A percentile compares a stretch with the other conserved stretches of the same genome.
These are phyloP conservation scores for Anticlea derivata DNA, from an alignment of 2,888 invertebrate species.

Conservation along the genomic window DNA sequence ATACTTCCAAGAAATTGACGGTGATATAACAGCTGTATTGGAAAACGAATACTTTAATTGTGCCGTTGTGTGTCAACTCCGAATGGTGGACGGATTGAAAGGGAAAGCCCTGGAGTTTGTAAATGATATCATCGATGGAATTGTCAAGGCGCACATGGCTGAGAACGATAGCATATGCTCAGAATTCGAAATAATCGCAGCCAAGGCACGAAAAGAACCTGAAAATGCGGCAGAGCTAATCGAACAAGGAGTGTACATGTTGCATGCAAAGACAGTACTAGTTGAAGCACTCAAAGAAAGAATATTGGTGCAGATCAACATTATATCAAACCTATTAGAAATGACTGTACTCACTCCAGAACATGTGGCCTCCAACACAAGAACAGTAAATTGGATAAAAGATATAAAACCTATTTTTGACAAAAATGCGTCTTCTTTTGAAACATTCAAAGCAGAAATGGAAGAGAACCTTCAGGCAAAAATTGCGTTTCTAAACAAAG, in stretches of 20 bases:
- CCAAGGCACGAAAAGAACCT: slow-evolving; percentile 88
- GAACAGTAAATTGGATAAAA: slow-evolving; percentile 92
- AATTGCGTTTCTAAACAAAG: slow-evolving; percentile 87
- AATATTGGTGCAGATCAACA: slow-evolving; percentile 86
- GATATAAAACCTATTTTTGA: slow-evolving; percentile 92
- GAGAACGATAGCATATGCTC: slow-evolving; percentile 88
- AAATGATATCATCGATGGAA: slow-evolving; percentile 84
- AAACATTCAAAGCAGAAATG: slow-evolving; percentile 91
- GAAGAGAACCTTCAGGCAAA: slow-evolving; percentile 90
- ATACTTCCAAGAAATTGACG: slow-evolving; percentile 84
- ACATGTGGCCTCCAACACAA: slow-evolving; percentile 91
- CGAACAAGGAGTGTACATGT: slow-evolving; percentile 91
- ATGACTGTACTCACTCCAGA: slow-evolving; percentile 88
- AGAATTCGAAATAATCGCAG: slow-evolving; percentile 88
- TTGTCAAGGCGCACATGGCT: slow-evolving; percentile 85
- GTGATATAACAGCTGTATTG: slow-evolving; percentile 85
- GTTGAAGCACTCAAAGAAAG: slow-evolving; percentile 87
- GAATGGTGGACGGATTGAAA: slow-evolving; percentile 86
- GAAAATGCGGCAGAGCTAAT: slow-evolving; percentile 91
- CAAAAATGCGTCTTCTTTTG: slow-evolving; percentile 90
- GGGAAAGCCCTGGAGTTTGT: slow-evolving; percentile 83
- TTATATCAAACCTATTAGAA: slow-evolving; percentile 89
- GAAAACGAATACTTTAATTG: slow-evolving; percentile 88
- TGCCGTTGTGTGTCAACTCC: slow-evolving; percentile 85
- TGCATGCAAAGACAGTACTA: slow-evolving; percentile 89